Percentiles rank a stretch among this genome's conserved stretches.
Evolutionary conservation across 1,140 invertebrate genomes (phyloP).

Genomic region (Lordiphosa collinella): DNA sequence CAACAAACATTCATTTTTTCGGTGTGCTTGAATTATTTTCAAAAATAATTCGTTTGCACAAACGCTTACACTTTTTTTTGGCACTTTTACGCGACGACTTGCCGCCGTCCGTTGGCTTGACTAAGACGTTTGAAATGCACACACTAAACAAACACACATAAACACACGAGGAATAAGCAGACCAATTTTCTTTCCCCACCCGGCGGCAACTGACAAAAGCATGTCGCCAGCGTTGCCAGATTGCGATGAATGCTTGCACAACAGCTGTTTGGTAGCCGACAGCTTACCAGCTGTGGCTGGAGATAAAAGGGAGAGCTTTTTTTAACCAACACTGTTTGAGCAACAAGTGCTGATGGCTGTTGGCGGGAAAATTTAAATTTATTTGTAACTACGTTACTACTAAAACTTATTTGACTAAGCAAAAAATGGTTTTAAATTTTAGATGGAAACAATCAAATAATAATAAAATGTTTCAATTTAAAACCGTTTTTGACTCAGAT

Average conservation of each 20-base stretch:
- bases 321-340: constrained; percentile 12
- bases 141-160: too few species aligned
- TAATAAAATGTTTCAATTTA: too few species aligned
- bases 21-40: constrained; percentile 4
- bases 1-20: constrained; percentile 13
- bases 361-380: constrained; percentile 7
- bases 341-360: constrained; percentile 21
- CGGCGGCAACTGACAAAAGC: constrained; percentile 19
- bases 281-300: background rate
- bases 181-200: constrained; percentile 17
- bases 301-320: too few species aligned
- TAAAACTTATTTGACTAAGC: too few species aligned
- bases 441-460: too few species aligned
- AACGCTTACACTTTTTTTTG: constrained; percentile 45
- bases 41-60: constrained; percentile 15
- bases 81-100: constrained; percentile 19
- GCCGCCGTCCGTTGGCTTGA: too few species aligned
- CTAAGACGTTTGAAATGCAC: too few species aligned
- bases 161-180: too few species aligned
- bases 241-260: background rate
- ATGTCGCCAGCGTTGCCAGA: constrained; percentile 11
- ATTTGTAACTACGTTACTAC: too few species aligned
- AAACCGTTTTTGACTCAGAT: too few species aligned
- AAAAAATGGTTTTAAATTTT: too few species aligned
- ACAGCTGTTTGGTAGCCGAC: constrained; percentile 15